phyloP scores from a whole-genome alignment of 2,797 vertebrate genomes.

The Hippoglossus hippoglossus region DNA sequence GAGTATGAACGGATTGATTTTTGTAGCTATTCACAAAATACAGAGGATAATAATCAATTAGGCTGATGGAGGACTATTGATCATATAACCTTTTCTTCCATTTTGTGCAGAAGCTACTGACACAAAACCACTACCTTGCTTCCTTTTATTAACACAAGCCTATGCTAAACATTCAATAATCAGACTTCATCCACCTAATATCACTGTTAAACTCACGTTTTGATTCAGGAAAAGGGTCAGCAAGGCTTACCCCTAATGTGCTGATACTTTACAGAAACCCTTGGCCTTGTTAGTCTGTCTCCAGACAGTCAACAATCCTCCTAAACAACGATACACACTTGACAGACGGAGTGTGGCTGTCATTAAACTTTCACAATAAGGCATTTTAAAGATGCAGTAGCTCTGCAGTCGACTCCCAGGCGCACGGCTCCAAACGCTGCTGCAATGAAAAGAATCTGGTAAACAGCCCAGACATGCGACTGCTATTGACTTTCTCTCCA shows the following conservation, averaged over 20 bases:
- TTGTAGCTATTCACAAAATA: slow-evolving; percentile 50
- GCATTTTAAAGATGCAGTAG: slow-evolving; percentile 47
- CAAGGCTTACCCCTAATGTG: slow-evolving; percentile 30
- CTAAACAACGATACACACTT: slow-evolving; percentile 40
- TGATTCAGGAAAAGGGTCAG: slow-evolving; percentile 17
- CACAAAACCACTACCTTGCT: slow-evolving; percentile 15
- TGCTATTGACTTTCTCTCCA: slow-evolving; percentile 26
- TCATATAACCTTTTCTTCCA: slow-evolving; percentile 46
- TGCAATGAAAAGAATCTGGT: slow-evolving; percentile 15
- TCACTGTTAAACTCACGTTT: slow-evolving; percentile 25
- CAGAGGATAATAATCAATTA: slow-evolving; percentile 59
- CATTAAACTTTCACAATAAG: slow-evolving; percentile 60
- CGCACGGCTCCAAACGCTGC: slow-evolving; percentile 11
- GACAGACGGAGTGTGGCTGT: slow-evolving; percentile 49
- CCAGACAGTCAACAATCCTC: slow-evolving; percentile 31
- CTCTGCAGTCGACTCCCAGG: slow-evolving; percentile 27
- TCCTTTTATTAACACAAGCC: slow-evolving; percentile 5
- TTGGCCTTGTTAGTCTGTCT: slow-evolving; percentile 32
- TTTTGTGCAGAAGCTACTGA: slow-evolving; percentile 21
- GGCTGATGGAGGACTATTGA: slow-evolving; percentile 67
- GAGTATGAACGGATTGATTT: slow-evolving; percentile 68
- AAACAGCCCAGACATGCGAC: slow-evolving; percentile 25
- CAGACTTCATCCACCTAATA: slow-evolving; percentile 3
- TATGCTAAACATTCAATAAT: slow-evolving; percentile 26
- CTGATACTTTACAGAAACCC: slow-evolving; percentile 37